phyloP scores from a whole-genome alignment of 2,888 invertebrate genomes.

The Pseudeuparius sepicola region DNA sequence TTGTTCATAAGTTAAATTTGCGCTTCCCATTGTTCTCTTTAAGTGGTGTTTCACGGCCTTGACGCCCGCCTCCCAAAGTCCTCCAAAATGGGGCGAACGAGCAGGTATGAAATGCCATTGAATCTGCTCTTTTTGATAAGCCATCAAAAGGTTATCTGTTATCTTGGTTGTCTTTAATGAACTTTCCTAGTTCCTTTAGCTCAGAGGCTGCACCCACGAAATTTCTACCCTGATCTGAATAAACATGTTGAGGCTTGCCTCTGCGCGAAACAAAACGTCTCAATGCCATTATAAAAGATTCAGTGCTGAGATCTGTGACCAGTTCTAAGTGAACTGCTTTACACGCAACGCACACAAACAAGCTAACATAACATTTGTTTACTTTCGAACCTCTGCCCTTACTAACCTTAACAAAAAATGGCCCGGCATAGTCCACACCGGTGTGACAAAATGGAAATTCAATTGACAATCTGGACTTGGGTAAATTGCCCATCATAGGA shows the following conservation, averaged over 20 bases:
- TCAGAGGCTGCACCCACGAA: background rate
- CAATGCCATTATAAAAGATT: background rate
- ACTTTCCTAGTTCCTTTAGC: background rate
- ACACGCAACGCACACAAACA: constrained; percentile 23
- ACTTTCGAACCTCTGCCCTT: constrained; percentile 17
- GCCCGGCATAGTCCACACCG: constrained; percentile 11
- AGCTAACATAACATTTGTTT: constrained; percentile 19
- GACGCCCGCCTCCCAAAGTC: constrained; percentile 21
- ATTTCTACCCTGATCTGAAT: background rate
- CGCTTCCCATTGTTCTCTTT: constrained; percentile 12
- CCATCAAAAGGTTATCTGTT: too few species aligned
- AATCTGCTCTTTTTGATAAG: constrained; percentile 12
- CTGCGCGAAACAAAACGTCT: constrained; percentile 1
- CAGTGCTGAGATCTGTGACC: constrained; percentile 3
- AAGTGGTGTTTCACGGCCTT: constrained; percentile 16
- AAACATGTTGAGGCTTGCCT: background rate
- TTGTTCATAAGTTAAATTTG: constrained; percentile 15
- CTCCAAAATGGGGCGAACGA: constrained; percentile 21
- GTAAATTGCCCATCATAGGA: constrained; percentile 7
- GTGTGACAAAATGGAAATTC: constrained; percentile 2
- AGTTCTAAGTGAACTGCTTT: too few species aligned
- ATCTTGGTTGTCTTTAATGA: too few species aligned
- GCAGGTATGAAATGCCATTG: constrained; percentile 25
- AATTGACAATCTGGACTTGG: background rate
- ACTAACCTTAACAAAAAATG: constrained; percentile 10